Conservation (phyloP, 2,113 vertebrate genomes). For the Catagonus wagneri region DNA sequence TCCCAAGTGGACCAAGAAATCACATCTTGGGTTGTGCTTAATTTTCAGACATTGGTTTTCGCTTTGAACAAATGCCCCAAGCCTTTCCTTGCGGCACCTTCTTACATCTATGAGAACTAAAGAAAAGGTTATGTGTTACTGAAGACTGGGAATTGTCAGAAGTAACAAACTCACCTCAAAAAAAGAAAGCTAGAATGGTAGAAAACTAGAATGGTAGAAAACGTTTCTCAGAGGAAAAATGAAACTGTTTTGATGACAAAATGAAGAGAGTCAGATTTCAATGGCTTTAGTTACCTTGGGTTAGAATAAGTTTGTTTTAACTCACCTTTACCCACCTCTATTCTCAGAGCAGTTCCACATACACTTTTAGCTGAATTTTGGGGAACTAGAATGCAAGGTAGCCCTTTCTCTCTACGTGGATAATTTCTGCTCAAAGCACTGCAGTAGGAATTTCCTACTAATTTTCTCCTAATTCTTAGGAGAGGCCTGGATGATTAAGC, state of each 20-base stretch:
- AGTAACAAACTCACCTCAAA: slow-evolving; percentile 7
- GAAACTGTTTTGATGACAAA: background rate
- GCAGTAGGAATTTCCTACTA: slow-evolving; percentile 20
- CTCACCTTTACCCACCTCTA: background rate
- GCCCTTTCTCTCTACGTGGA: background rate
- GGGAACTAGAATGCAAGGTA: background rate
- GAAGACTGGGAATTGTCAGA: background rate
- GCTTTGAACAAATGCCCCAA: slow-evolving; percentile 40
- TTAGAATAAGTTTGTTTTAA: background rate
- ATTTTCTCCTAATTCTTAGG: slow-evolving; percentile 44
- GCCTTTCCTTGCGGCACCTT: slow-evolving; percentile 35
- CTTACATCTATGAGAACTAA: slow-evolving; percentile 10
- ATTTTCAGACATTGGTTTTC: slow-evolving; percentile 60
- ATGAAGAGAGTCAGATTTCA: background rate
- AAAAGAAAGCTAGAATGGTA: background rate
- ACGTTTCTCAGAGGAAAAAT: background rate
- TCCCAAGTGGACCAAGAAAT: slow-evolving; percentile 57
- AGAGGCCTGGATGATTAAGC: slow-evolving; percentile 68
- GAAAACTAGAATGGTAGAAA: background rate
- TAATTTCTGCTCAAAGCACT: background rate
- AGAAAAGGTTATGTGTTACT: background rate
- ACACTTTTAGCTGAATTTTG: background rate
- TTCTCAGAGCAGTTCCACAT: background rate
- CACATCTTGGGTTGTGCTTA: slow-evolving; percentile 26
- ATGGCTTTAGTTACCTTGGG: background rate